phyloP scores from a whole-genome alignment of 1,140 invertebrate genomes.

The Drosophila repleta region DNA sequence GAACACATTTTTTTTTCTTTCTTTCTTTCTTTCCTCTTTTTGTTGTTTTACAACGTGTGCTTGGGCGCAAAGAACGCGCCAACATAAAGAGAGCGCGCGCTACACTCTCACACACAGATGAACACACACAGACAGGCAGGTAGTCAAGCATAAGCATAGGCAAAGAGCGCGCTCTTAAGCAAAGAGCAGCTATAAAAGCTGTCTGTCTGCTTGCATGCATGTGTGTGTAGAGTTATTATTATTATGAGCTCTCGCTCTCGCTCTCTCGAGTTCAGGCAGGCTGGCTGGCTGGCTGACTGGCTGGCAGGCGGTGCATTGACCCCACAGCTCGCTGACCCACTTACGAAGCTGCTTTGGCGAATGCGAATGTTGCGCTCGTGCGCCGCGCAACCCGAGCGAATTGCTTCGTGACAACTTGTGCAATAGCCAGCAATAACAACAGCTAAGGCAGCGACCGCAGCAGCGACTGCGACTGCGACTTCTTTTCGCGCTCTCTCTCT shows the following conservation, averaged over 20 bases:
- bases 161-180: conserved; percentile 29
- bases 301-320: conserved; percentile 69
- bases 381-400: conserved; percentile 47
- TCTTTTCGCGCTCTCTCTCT: conserved; percentile 15
- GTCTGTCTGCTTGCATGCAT: conserved; percentile 13
- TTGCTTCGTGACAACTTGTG: conserved; percentile 66
- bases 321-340: conserved; percentile 78
- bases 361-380: conserved; percentile 73
- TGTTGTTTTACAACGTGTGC: conserved; percentile 22
- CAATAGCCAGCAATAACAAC: conserved; percentile 53
- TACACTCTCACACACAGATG: not conserved
- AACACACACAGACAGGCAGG: not conserved
- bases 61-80: conserved; percentile 66
- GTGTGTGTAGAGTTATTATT: conserved; percentile 43
- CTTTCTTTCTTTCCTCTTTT: not conserved
- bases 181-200: conserved; percentile 32
- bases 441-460: conserved; percentile 14
- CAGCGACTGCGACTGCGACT: conserved; percentile 14
- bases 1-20: conserved; percentile 10
- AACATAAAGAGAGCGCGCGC: conserved; percentile 24
- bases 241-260: conserved; percentile 40
- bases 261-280: conserved; percentile 25
- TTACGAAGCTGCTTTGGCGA: conserved; percentile 78
- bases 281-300: conserved; percentile 10
- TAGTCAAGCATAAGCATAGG: not conserved